phyloP scores from a whole-genome alignment of 2,113 vertebrate genomes.

The Aleadryas rufinucha region DNA sequence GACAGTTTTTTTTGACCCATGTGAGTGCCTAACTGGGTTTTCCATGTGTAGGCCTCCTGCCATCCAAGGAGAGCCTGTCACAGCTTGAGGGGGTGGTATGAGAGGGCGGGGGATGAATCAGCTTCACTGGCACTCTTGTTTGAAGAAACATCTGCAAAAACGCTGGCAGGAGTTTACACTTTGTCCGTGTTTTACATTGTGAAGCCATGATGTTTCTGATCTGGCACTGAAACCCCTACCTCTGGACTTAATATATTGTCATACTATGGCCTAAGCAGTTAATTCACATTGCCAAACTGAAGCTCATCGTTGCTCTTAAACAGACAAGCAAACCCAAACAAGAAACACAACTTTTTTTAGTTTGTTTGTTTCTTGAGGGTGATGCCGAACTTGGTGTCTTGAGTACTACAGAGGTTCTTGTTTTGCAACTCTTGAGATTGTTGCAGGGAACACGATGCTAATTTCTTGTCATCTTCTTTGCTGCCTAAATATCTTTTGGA shows the following conservation, averaged over 20 bases:
- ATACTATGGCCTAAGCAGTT: background rate
- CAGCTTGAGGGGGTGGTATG: background rate
- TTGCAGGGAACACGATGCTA: background rate
- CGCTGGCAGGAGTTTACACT: background rate
- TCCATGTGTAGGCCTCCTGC: background rate
- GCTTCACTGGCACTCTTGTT: background rate
- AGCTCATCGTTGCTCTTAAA: background rate
- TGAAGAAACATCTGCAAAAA: slow-evolving; percentile 26
- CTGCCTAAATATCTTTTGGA: background rate
- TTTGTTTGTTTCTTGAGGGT: background rate
- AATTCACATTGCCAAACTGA: background rate
- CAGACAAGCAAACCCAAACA: background rate
- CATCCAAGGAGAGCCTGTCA: background rate
- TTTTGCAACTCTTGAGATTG: background rate
- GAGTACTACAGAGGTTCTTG: background rate
- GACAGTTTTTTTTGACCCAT: background rate
- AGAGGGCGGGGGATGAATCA: background rate
- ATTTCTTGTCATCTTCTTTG: background rate
- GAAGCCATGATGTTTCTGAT: background rate
- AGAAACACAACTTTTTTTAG: background rate
- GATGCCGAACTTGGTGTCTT: background rate
- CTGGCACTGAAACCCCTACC: background rate
- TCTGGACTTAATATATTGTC: background rate
- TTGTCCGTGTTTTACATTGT: background rate
- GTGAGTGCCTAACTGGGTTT: background rate